Evolutionary conservation across 2,113 vertebrate genomes (phyloP).

Genomic region (Indicator indicator): DNA sequence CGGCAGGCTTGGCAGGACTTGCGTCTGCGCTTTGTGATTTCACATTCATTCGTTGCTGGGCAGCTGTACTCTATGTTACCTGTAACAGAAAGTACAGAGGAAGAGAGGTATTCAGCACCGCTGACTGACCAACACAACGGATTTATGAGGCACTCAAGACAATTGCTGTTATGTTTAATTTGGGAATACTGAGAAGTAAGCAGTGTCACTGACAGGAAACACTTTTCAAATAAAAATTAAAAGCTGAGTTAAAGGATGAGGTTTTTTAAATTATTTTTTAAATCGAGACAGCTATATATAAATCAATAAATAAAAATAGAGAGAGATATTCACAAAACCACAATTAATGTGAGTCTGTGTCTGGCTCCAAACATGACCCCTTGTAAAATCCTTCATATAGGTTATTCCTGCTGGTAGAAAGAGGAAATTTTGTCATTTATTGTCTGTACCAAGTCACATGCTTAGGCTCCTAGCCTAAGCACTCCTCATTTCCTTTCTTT

Average conservation of each 20-base stretch:
- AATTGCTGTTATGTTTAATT: not conserved
- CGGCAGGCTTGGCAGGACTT: constrained; percentile 99
- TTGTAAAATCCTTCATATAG: not conserved
- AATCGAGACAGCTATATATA: not conserved
- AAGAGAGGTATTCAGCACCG: constrained; percentile 40
- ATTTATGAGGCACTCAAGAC: accelerated
- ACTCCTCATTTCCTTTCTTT: not conserved
- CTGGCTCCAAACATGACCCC: not conserved
- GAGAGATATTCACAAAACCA: not conserved
- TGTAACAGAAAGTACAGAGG: constrained; percentile 73
- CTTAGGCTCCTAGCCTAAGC: not conserved
- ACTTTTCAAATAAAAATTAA: not conserved
- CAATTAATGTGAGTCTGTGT: not conserved
- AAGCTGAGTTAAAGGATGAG: not conserved
- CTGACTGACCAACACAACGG: not conserved
- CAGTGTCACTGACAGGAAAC: not conserved
- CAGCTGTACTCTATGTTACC: constrained; percentile 99
- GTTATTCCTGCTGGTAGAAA: not conserved
- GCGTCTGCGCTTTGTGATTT: constrained; percentile 99
- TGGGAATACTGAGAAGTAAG: not conserved
- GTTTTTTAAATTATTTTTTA: not conserved
- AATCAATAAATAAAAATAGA: not conserved
- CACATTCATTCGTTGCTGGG: constrained; percentile 97
- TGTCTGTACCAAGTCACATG: not conserved
- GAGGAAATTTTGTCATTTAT: not conserved